Evolutionary conservation across 2,113 vertebrate species (phyloP), one percentile per base, ranked within the genome.

Genomic region (Spea multiplicata): DNA sequence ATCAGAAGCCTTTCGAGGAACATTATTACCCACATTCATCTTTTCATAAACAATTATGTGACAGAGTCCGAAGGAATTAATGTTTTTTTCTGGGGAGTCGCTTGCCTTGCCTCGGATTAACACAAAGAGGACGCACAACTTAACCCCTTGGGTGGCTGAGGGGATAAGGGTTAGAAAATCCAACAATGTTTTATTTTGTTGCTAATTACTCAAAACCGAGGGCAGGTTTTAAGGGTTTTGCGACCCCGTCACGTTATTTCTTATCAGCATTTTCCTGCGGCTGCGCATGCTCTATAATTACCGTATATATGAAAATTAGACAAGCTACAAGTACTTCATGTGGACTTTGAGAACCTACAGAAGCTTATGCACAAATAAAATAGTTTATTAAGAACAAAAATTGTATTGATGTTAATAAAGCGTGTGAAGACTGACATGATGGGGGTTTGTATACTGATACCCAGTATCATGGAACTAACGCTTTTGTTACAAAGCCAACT

Each of bases 21-120:
- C 80, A 84, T 87, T 81, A 88, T 87, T 88, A 82, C 88, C 4
- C 46, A 66, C 86, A 87, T 92, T 88, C 84, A 83, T 93, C 91
- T 92, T 84, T 89, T 85, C 84, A 86, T 87, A 91, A 90, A 90
- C 89, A 90, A 86, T 90, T 88, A 86, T 84, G 86, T 88, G 91
- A 89, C 90, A 86, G 81, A 83, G 86, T 86, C 78, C 46, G 77
- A 45, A 55, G 83, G 84, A 84, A 86, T 87, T 81, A 85, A 87
- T 84, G 84, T 78, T 83, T 49, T 49, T 48, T 44, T 81, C 85
- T 8, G 8, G 84, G 87, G 83, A 83, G 86, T 84, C 77, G 64
- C 48, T 82, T 73, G 50, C 17, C 1, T 4, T 81, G 84, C 83
- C 82, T 83, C 10, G 61, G 47, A 66, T 79, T 50, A 57, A 50